Conservation (phyloP, 1,140 invertebrate species). For the Tetragonula clypearis region DNA sequence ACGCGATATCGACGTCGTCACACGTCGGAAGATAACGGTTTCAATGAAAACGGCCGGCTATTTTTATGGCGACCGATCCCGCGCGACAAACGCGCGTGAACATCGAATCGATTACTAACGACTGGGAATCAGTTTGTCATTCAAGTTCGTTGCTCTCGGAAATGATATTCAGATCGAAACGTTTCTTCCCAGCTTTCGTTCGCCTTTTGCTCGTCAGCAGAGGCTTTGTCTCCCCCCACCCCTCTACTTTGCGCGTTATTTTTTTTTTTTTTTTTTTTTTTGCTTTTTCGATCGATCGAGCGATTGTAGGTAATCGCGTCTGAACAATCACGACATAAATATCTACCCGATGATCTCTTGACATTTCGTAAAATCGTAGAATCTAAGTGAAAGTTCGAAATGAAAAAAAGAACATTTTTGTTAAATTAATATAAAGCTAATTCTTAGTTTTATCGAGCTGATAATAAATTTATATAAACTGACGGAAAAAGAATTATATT, state of each 20-base stretch:
- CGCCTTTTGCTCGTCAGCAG: background rate
- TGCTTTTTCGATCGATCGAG: background rate
- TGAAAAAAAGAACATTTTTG: no score
- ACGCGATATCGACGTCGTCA: no score
- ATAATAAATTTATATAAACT: no score
- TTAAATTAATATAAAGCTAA: no score
- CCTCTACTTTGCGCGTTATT: background rate
- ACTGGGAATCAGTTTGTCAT: background rate
- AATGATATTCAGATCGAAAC: background rate
- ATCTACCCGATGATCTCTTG: no score
- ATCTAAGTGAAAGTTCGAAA: no score
- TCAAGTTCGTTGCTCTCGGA: constrained; percentile 42
- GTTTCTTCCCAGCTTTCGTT: background rate
- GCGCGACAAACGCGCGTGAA: constrained; percentile 44
- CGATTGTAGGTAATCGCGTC: background rate
- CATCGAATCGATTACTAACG: background rate
- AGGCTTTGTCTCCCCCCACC: no score
- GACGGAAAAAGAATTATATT: no score
- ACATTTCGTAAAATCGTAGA: no score
- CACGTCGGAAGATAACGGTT: constrained; percentile 33
- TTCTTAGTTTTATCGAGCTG: no score
- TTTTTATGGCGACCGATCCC: constrained; percentile 44
- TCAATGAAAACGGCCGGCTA: constrained; percentile 21
- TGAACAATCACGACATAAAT: no score
- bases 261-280: no score